Evolutionary conservation across 2,888 invertebrate genomes (phyloP).

Genomic region (Thelaira solivaga): DNA sequence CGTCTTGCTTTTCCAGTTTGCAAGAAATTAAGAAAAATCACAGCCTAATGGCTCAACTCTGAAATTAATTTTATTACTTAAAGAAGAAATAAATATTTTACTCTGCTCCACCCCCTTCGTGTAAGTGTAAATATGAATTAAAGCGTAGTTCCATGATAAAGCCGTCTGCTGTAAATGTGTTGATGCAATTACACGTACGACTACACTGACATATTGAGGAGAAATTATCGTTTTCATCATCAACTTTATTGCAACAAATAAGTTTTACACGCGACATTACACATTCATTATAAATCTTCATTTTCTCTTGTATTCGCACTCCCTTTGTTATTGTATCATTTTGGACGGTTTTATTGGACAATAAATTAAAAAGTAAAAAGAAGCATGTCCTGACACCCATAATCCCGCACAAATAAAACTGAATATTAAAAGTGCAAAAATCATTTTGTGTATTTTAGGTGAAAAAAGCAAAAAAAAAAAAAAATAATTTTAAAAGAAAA

Average conservation of each 20-base stretch:
- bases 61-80: too few species aligned
- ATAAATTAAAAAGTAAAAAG: neutral
- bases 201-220: neutral
- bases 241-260: conserved; percentile 34
- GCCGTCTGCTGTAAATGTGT: neutral
- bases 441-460: conserved; percentile 10
- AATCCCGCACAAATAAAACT: neutral
- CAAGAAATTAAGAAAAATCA: too few species aligned
- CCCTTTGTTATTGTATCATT: neutral
- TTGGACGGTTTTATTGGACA: conserved; percentile 44
- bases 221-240: conserved; percentile 25
- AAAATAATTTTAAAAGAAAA: neutral
- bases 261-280: conserved; percentile 45
- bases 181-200: neutral
- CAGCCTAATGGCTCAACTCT: too few species aligned
- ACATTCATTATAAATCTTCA: conserved; percentile 44
- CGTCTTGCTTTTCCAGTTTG: too few species aligned
- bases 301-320: neutral
- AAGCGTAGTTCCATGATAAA: neutral
- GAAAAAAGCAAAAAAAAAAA: neutral
- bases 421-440: conserved; percentile 9
- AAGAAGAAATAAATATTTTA: too few species aligned
- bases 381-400: neutral
- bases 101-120: too few species aligned
- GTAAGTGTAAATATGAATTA: neutral